These are phyloP conservation scores for Lucilia cuprina DNA, from an alignment of 1,140 invertebrate genomes.

Conservation along the genomic window DNA sequence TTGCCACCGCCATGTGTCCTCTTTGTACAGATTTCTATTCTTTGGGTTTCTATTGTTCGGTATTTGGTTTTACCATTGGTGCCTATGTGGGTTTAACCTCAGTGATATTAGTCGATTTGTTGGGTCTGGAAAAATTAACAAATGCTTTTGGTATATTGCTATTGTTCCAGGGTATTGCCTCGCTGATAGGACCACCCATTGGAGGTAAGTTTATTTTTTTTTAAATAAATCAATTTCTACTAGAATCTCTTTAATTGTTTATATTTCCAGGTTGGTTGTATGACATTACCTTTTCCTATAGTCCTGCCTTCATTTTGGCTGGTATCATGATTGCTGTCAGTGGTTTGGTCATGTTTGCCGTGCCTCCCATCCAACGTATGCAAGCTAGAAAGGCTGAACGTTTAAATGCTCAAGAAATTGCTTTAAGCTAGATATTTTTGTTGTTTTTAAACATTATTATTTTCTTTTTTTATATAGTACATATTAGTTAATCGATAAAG, in stretches of 20 bases:
- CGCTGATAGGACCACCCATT: conserved; percentile 86
- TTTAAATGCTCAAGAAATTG: conserved; percentile 46
- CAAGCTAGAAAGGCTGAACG: conserved; percentile 44
- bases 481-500: neutral
- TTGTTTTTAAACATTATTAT: neutral
- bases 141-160: conserved; percentile 92
- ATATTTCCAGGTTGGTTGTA: conserved; percentile 76
- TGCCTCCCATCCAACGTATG: conserved; percentile 78
- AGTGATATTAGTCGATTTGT: conserved; percentile 85
- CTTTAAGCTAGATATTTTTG: conserved; percentile 49
- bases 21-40: conserved; percentile 74
- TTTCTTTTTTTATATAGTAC: neutral
- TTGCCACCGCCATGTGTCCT: conserved; percentile 80
- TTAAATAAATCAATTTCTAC: neutral
- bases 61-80: conserved; percentile 89
- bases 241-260: neutral
- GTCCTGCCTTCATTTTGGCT: conserved; percentile 83
- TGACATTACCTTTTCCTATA: conserved; percentile 79
- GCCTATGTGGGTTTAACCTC: conserved; percentile 93
- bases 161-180: conserved; percentile 91
- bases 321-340: conserved; percentile 84
- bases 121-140: conserved; percentile 86
- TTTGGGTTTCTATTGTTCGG: conserved; percentile 78
- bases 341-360: conserved; percentile 86
- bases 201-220: conserved; percentile 72